These are phyloP conservation scores for Philereme vetulata DNA, from an alignment of 2,888 invertebrate genomes.

Conservation along the genomic window DNA sequence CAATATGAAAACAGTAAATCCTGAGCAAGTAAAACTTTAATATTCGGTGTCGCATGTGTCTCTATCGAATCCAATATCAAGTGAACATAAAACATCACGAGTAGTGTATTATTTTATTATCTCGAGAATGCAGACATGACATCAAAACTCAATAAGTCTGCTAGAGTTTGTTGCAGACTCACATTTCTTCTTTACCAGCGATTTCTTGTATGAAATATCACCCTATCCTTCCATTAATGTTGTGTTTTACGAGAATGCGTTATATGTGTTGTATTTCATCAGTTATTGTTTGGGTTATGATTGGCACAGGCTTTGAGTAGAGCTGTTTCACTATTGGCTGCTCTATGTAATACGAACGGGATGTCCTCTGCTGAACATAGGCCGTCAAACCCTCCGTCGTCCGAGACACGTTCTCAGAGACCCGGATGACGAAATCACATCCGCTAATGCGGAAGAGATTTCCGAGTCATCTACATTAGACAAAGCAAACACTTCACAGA, in stretches of 20 bases:
- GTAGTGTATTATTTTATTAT: constrained; percentile 69
- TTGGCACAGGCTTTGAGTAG: constrained; percentile 7
- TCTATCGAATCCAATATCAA: constrained; percentile 32
- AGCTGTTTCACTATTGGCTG: constrained; percentile 1
- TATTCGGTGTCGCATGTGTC: constrained; percentile 29
- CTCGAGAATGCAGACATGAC: constrained; percentile 66
- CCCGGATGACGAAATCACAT: too few relatives aligned
- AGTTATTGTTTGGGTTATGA: constrained; percentile 53
- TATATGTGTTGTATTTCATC: constrained; percentile 51
- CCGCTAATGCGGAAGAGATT: too few relatives aligned
- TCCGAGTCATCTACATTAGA: too few relatives aligned
- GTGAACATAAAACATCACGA: constrained; percentile 32
- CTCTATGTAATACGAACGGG: too few relatives aligned
- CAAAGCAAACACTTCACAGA: too few relatives aligned
- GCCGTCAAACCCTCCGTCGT: too few relatives aligned
- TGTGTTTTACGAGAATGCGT: constrained; percentile 54
- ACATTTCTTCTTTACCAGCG: constrained; percentile 20
- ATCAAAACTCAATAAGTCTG: constrained; percentile 75
- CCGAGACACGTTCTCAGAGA: too few relatives aligned
- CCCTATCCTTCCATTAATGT: constrained; percentile 59
- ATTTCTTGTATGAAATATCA: constrained; percentile 52
- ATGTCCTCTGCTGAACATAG: too few relatives aligned
- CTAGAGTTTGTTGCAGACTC: constrained; percentile 59
- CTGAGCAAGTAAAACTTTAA: constrained; percentile 24
- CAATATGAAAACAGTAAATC: constrained; percentile 25